Base-by-base conservation (phyloP, 2,888 invertebrate species). In the Phorcus lineatus region DNA sequence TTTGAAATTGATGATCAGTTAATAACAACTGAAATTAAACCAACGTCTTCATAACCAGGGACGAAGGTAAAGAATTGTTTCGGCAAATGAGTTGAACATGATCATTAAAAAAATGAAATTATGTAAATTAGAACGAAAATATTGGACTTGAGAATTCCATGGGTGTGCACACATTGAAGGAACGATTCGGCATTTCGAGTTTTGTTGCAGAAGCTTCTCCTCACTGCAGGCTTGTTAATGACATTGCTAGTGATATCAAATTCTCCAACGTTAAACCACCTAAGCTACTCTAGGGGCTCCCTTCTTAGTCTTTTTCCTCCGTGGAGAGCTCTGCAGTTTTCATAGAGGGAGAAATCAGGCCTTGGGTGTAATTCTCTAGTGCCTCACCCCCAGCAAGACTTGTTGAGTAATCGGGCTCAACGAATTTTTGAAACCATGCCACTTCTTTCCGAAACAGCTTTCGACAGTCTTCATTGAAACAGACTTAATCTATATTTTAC, bases 211-310 rank as follows among this genome's bases (percentile, higher is more conserved):
- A 17, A 70, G 70, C 70, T 6, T n/a, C 17, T 36, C 31, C 40
- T 36, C 70, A 31, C n/a, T 31, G 70, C 70, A 4, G 70, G 24
- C 36, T 70, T 70, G 36, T 70, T 70, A 70, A 70, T 70, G 70
- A 70, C 70, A 70, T 70, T 36, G 70, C 70, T 70, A n/a, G 70
- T 36, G 70, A 70, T 70, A 70, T 70, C 70, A 70, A 70, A 70
- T 70, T 70, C 70, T 70, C 70, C 70, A 70, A 70, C 70, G 70
- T 70, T 36, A 70, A 70, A 70, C 70, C 70, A 70, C 70, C 70
- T 70, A 70, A 70, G 70, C 70, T n/a, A 70, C 70, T 36, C 70
- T 70, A 36, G 70, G 40, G 70, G 70, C 70, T 40, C 70, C 70
- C 36, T 36, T 70, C 70, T 70, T 40, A 36, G 40, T 70, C 70